A percentile compares a stretch with the other conserved stretches of the same genome.
These are phyloP conservation scores for Drosophila diplacantha DNA, from an alignment of 2,888 invertebrate genomes.

Conservation along the genomic window DNA sequence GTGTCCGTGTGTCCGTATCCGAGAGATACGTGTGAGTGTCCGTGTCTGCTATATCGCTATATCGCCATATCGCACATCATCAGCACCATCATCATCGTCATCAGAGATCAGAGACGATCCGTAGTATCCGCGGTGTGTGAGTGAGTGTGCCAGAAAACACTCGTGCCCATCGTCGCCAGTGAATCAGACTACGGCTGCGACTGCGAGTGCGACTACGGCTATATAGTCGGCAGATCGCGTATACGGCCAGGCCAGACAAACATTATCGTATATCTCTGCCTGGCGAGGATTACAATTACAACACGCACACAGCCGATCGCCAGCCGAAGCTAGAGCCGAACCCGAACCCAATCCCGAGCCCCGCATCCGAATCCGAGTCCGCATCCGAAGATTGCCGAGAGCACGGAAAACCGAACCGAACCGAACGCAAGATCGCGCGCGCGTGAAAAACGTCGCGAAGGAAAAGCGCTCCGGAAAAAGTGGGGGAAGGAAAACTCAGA, in stretches of 20 bases:
- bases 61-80: slow-evolving; percentile 59
- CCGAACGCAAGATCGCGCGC: slow-evolving; percentile 51
- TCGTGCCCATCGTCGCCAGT: slow-evolving; percentile 47
- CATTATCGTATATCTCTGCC: slow-evolving; percentile 68
- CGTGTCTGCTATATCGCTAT: slow-evolving; percentile 62
- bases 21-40: slow-evolving; percentile 60
- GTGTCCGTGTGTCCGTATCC: slow-evolving; percentile 57
- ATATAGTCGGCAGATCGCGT: slow-evolving; percentile 69
- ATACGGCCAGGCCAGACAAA: slow-evolving; percentile 67
- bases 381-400: slow-evolving; percentile 17
- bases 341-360: slow-evolving; percentile 21
- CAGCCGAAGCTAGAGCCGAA: slow-evolving; percentile 27
- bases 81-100: slow-evolving; percentile 58
- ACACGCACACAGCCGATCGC: slow-evolving; percentile 51
- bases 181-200: slow-evolving; percentile 59
- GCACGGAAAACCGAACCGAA: slow-evolving; percentile 24
- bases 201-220: slow-evolving; percentile 49
- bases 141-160: slow-evolving; percentile 66
- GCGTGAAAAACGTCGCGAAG: slow-evolving; percentile 62
- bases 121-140: slow-evolving; percentile 30
- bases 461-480: slow-evolving; percentile 41
- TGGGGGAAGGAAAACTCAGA: slow-evolving; percentile 32
- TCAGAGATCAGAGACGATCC: slow-evolving; percentile 37
- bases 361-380: slow-evolving; percentile 17
- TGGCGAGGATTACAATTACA: slow-evolving; percentile 72